Conservation (phyloP, 2,888 invertebrate species). For the Tachina fera region DNA sequence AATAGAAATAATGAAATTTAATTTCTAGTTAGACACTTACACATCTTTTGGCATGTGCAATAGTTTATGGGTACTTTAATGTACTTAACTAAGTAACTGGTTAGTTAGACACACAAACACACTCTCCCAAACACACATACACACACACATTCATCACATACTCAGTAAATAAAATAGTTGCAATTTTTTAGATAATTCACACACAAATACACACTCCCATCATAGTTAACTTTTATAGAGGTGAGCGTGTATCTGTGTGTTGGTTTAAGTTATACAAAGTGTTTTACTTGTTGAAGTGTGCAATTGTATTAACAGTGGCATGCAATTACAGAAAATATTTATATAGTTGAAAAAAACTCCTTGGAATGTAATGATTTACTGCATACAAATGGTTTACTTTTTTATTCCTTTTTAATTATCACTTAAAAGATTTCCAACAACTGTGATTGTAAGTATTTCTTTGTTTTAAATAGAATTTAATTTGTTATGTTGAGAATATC, state of each 20-base stretch:
- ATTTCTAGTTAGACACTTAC: constrained; percentile 61
- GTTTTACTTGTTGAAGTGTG: constrained; percentile 5
- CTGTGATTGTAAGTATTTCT: constrained; percentile 27
- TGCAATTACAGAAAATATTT: constrained; percentile 17
- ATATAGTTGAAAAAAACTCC: constrained; percentile 36
- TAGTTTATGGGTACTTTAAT: constrained; percentile 24
- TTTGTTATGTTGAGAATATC: too few relatives aligned
- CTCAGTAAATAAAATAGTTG: constrained; percentile 25
- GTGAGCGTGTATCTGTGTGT: constrained; percentile 11
- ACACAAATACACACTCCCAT: constrained; percentile 3
- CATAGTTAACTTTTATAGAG: constrained; percentile 25
- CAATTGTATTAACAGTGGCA: constrained; percentile 20
- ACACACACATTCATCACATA: neutral
- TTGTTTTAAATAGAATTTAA: neutral
- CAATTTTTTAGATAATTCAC: constrained; percentile 23
- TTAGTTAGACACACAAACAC: constrained; percentile 19
- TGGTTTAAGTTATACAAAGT: constrained; percentile 8
- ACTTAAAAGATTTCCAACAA: constrained; percentile 29
- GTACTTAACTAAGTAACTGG: constrained; percentile 19
- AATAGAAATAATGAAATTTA: constrained; percentile 69
- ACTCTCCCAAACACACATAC: neutral
- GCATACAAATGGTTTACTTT: neutral
- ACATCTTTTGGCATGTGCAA: constrained; percentile 25
- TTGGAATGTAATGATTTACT: constrained; percentile 7
- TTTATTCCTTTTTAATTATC: neutral